Evolutionary conservation across 1,140 invertebrate species (phyloP), one percentile per base, ranked within the genome.

Genomic region (Diachasma alloeum): DNA sequence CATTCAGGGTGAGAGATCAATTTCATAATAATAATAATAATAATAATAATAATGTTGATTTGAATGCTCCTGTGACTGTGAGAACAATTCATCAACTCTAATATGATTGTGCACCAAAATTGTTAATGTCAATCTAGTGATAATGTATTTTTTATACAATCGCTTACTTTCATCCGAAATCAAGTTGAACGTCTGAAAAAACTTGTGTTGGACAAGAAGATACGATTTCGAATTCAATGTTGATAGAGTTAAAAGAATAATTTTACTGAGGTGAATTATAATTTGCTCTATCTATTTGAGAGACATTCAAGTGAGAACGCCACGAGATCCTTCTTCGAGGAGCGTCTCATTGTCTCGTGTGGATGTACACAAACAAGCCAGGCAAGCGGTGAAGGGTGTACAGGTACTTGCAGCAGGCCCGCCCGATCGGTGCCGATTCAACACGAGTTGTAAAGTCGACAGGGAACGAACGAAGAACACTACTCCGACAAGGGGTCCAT

Each of bases 391-490:
- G 11, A 31, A 1, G 24, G 48, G 19, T 72, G 15, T 24, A 15
- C 24, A 39, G 46, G 46, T 19, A 22, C 66, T 53, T 19, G 66
- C 59, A 11, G 66, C 15, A 48, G 36, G n/a, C 22, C 59, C 59
- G n/a, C 22, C 59, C 59, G 31, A 75, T 75, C 66, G 66, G 63
- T 36, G 39, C 8, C 59, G 73, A 75, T 75, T 75, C 66, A 44
- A 69, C 73, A 75, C 73, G 73, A 75, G 42, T 75, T 66, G 63
- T 53, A 75, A 75, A 75, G 73, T 75, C 53, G 63, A 39, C 66
- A 63, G 73, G 31, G 68, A 66, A 15, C 1, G 59, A 66, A 15
- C 8, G 59, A 68, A 74, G 72, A 24, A 59, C 39, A n/a, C 24
- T 75, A 75, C 67, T 69, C 67, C 73, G 31, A 69, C 44, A 22